Conservation (phyloP, 2,113 vertebrate genomes). For the Hemiprocne comata region DNA sequence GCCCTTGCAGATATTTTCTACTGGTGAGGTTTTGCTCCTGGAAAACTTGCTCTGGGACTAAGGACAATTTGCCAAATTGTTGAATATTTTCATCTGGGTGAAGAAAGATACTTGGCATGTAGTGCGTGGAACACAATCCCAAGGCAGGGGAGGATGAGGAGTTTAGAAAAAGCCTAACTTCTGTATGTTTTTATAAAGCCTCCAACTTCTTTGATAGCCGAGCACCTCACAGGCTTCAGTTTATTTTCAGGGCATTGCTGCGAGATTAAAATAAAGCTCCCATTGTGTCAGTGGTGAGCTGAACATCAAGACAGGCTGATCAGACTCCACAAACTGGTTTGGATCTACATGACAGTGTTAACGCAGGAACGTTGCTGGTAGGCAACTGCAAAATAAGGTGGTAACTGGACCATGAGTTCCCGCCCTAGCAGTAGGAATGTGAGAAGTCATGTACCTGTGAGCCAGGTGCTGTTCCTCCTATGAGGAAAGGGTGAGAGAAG, state of each 20-base stretch:
- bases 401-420: neutral
- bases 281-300: neutral
- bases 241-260: neutral
- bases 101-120: neutral
- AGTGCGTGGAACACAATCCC: neutral
- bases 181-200: neutral
- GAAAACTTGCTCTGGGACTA: neutral
- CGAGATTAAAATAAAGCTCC: neutral
- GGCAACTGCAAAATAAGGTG: neutral
- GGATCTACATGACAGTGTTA: neutral
- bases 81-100: neutral
- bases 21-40: neutral
- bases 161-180: neutral
- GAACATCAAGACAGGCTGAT: neutral
- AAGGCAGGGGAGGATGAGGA: neutral
- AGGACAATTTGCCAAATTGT: neutral
- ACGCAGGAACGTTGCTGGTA: fast-evolving
- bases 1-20: neutral
- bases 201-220: neutral
- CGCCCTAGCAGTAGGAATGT: neutral
- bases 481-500: neutral
- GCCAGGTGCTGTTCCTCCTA: neutral
- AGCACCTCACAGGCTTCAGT: neutral
- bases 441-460: neutral
- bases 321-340: neutral